phyloP scores from a whole-genome alignment of 2,797 vertebrate species.

The Apogon hyalosoma region DNA sequence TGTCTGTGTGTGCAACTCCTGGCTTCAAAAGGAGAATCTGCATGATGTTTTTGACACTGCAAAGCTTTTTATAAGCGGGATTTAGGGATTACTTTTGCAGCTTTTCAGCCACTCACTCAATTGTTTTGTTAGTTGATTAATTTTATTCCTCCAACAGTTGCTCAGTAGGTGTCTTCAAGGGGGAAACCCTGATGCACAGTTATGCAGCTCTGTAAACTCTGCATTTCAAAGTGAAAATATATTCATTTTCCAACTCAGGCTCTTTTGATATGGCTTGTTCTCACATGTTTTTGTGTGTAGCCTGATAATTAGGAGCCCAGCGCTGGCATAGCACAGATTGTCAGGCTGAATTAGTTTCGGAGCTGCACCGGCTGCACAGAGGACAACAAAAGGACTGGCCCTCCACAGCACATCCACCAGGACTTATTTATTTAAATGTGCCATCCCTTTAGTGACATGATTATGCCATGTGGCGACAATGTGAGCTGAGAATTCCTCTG shows the following conservation, averaged over 20 bases:
- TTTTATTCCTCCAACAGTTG: conserved; percentile 14
- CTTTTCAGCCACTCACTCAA: not conserved
- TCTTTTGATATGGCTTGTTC: conserved; percentile 48
- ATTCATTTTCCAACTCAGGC: conserved; percentile 33
- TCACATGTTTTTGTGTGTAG: conserved; percentile 54
- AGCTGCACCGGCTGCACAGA: conserved; percentile 56
- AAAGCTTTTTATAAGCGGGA: not conserved
- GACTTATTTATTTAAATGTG: conserved; percentile 61
- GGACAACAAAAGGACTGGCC: conserved; percentile 71
- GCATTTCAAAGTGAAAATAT: conserved; percentile 36
- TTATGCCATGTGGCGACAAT: conserved; percentile 57
- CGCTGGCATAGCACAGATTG: conserved; percentile 61
- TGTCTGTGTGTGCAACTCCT: not conserved
- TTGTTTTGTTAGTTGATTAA: not conserved
- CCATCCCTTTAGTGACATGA: conserved; percentile 64
- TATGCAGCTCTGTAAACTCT: conserved; percentile 21
- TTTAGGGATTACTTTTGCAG: not conserved
- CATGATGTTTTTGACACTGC: not conserved
- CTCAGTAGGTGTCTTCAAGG: conserved; percentile 12
- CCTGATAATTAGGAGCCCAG: conserved; percentile 68
- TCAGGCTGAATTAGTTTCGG: conserved; percentile 70
- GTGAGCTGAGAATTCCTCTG: conserved; percentile 64
- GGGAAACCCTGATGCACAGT: not conserved
- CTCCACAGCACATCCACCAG: conserved; percentile 54
- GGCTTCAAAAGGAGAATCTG: not conserved